A percentile compares a stretch with the other conserved stretches of the same genome.
Evolutionary conservation across 2,113 vertebrate species (phyloP).

Genomic region (Petrocephalus microphthalmus): DNA sequence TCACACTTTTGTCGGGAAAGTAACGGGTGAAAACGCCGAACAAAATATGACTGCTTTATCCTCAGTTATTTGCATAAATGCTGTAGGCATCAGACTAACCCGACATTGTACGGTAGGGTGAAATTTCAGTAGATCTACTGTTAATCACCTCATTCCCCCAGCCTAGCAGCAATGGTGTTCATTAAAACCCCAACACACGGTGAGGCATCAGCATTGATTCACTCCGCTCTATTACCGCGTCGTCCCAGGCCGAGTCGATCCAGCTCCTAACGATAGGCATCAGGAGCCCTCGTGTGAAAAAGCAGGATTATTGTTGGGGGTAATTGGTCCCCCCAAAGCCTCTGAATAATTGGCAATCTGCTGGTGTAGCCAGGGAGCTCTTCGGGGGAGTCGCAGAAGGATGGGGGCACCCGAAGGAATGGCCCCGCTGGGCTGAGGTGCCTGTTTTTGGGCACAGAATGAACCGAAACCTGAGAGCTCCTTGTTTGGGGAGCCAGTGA

Average conservation of each 20-base stretch:
- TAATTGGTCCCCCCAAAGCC: slow-evolving; percentile 40
- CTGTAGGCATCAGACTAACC: background rate
- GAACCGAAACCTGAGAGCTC: background rate
- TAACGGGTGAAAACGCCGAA: background rate
- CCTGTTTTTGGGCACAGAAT: background rate
- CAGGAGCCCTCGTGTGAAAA: slow-evolving; percentile 44
- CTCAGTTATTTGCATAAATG: background rate
- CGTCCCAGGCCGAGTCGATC: slow-evolving; percentile 38
- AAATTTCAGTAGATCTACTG: background rate
- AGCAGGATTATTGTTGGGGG: slow-evolving; percentile 42
- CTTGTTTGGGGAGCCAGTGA: background rate
- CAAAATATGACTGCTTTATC: background rate
- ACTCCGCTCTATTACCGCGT: background rate
- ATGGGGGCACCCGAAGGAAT: background rate
- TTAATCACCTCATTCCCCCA: background rate
- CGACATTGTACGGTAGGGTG: background rate
- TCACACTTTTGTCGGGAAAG: background rate
- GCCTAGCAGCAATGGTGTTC: background rate
- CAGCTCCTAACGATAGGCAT: slow-evolving; percentile 57
- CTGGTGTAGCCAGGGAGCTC: background rate
- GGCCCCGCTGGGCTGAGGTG: background rate
- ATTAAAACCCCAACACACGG: slow-evolving; percentile 19
- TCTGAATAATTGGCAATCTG: slow-evolving; percentile 30
- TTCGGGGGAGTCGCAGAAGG: background rate
- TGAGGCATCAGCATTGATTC: slow-evolving; percentile 14